A percentile compares a stretch with the other conserved stretches of the same genome.
phyloP scores from a whole-genome alignment of 2,888 invertebrate species.

The Polydrusus pterygomalis region DNA sequence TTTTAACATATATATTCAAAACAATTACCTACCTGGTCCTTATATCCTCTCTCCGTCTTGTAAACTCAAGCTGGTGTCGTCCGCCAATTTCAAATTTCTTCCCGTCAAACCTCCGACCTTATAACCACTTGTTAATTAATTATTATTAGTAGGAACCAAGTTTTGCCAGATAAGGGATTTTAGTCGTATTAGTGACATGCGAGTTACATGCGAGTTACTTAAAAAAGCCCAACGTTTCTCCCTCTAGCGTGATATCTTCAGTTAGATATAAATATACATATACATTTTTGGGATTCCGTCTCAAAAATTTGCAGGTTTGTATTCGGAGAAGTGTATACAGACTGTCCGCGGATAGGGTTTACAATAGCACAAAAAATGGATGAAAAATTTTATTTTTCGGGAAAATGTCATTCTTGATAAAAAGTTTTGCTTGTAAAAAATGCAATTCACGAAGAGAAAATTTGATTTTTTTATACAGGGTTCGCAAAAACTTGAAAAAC shows the following conservation, averaged over 20 bases:
- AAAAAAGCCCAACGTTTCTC: slow-evolving; percentile 50
- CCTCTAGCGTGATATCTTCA: slow-evolving; percentile 57
- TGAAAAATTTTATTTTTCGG: no score
- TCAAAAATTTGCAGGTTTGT: slow-evolving; percentile 1
- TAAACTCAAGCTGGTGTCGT: neutral
- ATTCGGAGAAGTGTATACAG: no score
- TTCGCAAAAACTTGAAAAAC: no score
- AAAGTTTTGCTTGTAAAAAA: no score
- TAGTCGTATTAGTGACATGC: slow-evolving; percentile 38
- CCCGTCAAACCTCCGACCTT: slow-evolving; percentile 17
- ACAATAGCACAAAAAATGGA: no score
- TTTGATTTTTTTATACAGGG: no score
- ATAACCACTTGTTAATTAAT: slow-evolving; percentile 64
- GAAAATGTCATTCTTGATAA: no score
- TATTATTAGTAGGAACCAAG: slow-evolving; percentile 75
- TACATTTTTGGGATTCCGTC: slow-evolving; percentile 20
- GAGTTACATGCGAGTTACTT: slow-evolving; percentile 52
- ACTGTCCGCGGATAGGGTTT: no score
- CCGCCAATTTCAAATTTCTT: neutral
- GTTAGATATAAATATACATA: slow-evolving; percentile 72
- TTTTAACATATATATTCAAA: slow-evolving; percentile 32
- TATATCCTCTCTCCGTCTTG: neutral
- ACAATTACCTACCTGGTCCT: slow-evolving; percentile 29
- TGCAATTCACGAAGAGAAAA: no score
- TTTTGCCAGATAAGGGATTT: slow-evolving; percentile 68